Evolutionary conservation across 2,888 invertebrate genomes (phyloP), one percentile per base, ranked within the genome.

Genomic region (Isoperla grammatica): DNA sequence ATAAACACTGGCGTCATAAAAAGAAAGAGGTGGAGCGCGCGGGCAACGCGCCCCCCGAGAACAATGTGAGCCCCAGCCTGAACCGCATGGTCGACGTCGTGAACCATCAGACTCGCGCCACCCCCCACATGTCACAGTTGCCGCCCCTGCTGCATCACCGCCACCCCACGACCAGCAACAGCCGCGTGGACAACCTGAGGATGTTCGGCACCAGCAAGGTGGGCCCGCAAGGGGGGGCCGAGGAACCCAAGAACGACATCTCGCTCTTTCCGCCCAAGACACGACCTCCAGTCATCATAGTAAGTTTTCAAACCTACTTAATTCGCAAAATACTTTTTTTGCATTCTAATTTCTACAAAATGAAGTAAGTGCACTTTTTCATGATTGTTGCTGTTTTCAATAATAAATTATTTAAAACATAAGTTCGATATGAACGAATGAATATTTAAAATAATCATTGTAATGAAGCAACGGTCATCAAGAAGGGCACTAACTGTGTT

Each of bases 1-100:
- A 83, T 71, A 83, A 83, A 70, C 81, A 81, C 69, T 83, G 83
- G 83, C 76, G 82, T 63, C 70, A 71, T 58, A 69, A 68, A 56
- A 70, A 70, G 62, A 61, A 63, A 13, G 69, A 70, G 50, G 54
- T 68, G 23, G 69, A 69, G 39, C 50, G 63, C 56, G 48, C 60
- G 12, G 50, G 61, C 1, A 37, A 37, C n/a, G 56, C 49, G 13
- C 39, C 46, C 8, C 11, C 46, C 15, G 45, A 20, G 5, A 6
- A 13, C 11, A 53, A 12, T 2, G n/a, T n/a, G 3, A 40, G 15
- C n/a, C 12, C 49, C 19, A 37, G 48, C 45, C 13, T 12, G 22
- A 15, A 42, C 19, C 9, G n/a, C 11, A 22, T 4, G 8, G n/a
- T n/a, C 6, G 15, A 54, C 2, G 29, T 37, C 35, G 9, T 15